Evolutionary conservation across 2,797 vertebrate genomes (phyloP), one percentile per base, ranked within the genome.

Genomic region (Cephalopachus bancanus): DNA sequence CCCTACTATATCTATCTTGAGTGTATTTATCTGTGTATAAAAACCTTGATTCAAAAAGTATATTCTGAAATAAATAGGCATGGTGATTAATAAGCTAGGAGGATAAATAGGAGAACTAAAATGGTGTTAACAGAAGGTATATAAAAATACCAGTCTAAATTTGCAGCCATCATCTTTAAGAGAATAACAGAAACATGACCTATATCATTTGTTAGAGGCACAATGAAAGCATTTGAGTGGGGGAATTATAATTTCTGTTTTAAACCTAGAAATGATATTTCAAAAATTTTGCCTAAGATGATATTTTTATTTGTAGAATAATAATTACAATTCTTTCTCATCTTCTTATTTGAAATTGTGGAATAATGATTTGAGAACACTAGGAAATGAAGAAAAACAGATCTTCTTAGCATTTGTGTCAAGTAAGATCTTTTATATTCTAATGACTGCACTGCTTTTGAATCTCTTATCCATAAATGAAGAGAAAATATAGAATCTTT

Each of bases 261-360:
- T 76, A 81, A 78, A 5, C 1, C 17, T 62, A 81, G 72, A 96
- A 89, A 91, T 55, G 0, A 53, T 72, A 64, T 24, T 80, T 15
- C 1, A 65, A 51, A 78, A 86, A 20, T 64, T 49, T 79, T 83
- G 28, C 37, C 7, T 22, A 57, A 80, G 53, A 55, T 30, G 7
- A 55, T 59, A 28, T 79, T 49, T 71, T 57, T 89, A 10, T 79
- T 69, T 67, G 69, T 62, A 57, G 37, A 91, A 17, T 89, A 59
- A 57, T 10, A 94, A 59, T 10, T 95, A 83, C 55, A 95, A 60
- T 4, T n/a, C 44, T 85, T 96, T 91, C 11, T 83, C 59, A 33
- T 2, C 0, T 51, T 94, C 6, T 9, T 60, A 19, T 55, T 64
- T 37, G 44, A 10, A n/a, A 78, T 51, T 24, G 1, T 84, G 14